These are phyloP conservation scores for Megaleporinus macrocephalus DNA, from an alignment of 2,113 vertebrate genomes.

Conservation along the genomic window DNA sequence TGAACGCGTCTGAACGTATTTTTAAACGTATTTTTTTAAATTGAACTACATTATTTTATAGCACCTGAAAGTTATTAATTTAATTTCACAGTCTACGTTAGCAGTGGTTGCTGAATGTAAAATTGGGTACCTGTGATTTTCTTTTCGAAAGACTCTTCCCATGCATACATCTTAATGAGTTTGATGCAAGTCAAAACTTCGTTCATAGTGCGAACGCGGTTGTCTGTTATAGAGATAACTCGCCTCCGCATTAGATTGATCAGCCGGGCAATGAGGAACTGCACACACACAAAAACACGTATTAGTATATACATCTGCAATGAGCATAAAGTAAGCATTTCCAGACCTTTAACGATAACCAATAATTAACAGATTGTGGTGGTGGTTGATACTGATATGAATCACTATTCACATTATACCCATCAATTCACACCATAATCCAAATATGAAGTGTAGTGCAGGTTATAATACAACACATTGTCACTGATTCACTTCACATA, in stretches of 20 bases:
- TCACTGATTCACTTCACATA: too few species aligned
- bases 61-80: not conserved
- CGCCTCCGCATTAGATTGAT: slow-evolving; percentile 71
- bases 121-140: slow-evolving; percentile 69
- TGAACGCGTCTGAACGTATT: too few species aligned
- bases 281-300: slow-evolving; percentile 16
- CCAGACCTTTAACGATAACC: too few species aligned
- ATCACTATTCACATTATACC: too few species aligned
- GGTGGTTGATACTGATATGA: too few species aligned
- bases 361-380: too few species aligned
- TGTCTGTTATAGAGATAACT: slow-evolving; percentile 73
- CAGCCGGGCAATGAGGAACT: slow-evolving; percentile 75
- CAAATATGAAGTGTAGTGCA: too few species aligned
- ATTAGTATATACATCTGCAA: not conserved
- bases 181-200: slow-evolving; percentile 84
- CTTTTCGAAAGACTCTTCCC: slow-evolving; percentile 81
- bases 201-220: slow-evolving; percentile 79
- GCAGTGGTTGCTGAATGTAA: not conserved
- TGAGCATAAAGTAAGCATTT: not conserved
- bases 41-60: not conserved
- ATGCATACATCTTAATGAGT: slow-evolving; percentile 85
- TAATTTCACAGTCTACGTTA: not conserved
- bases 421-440: too few species aligned
- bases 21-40: not conserved
- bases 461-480: too few species aligned